A percentile compares a stretch with the other conserved stretches of the same genome.
Conservation (phyloP, 2,888 invertebrate species). For the Nemurella pictetii region DNA sequence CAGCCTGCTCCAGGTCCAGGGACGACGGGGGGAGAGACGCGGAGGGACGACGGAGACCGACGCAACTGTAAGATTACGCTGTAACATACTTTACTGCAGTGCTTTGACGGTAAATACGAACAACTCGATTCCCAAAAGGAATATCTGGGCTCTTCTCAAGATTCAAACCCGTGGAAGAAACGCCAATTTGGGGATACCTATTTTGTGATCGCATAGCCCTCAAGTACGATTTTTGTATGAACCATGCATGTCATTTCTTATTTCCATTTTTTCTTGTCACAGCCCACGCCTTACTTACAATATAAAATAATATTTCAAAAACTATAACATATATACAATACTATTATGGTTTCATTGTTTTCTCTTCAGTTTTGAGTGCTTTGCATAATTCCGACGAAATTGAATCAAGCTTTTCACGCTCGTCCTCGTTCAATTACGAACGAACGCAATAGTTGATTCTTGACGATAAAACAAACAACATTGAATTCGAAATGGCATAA, state of each 20-base stretch:
- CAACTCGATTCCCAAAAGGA: constrained; percentile 17
- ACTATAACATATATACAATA: neutral
- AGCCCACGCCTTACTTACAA: neutral
- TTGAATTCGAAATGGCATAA: neutral
- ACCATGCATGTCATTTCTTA: no score
- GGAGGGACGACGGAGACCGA: neutral
- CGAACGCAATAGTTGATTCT: neutral
- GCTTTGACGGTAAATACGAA: constrained; percentile 28
- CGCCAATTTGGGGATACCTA: neutral
- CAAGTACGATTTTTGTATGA: no score
- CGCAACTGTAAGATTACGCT: constrained; percentile 21
- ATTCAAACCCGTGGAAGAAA: constrained; percentile 2
- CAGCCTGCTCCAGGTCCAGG: neutral
- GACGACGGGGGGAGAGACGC: neutral
- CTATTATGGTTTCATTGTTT: neutral
- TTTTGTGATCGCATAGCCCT: neutral
- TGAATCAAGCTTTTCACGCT: neutral
- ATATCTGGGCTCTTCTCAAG: neutral
- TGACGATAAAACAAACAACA: neutral
- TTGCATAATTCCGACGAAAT: neutral
- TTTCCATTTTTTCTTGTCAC: neutral
- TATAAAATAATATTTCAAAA: neutral
- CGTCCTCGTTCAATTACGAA: neutral
- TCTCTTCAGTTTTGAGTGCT: neutral
- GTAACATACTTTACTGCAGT: constrained; percentile 30